phyloP scores from a whole-genome alignment of 2,113 vertebrate genomes.

The Perca fluviatilis region DNA sequence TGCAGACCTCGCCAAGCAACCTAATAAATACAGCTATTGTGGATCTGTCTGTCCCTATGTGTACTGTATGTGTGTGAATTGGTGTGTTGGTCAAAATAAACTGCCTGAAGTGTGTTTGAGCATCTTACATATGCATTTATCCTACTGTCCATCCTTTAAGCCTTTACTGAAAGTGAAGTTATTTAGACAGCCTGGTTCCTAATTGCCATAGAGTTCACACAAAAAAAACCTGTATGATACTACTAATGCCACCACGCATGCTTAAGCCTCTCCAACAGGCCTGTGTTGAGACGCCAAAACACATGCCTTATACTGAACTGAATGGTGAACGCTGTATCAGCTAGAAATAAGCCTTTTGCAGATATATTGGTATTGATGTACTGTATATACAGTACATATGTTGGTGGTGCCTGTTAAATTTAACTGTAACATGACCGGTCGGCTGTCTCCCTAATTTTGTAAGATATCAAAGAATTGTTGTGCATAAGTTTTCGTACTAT shows the following conservation, averaged over 20 bases:
- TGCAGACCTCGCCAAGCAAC: background rate
- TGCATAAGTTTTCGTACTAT: too few species aligned
- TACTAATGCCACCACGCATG: background rate
- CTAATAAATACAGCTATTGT: constrained; percentile 13
- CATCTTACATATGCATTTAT: background rate
- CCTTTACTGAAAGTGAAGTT: background rate
- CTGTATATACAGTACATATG: too few species aligned
- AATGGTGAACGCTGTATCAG: background rate
- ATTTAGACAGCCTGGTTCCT: background rate
- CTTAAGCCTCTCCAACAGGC: background rate
- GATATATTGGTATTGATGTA: background rate
- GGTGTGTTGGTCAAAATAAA: background rate
- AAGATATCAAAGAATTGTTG: too few species aligned
- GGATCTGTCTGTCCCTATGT: background rate
- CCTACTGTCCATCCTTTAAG: background rate
- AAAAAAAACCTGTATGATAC: background rate
- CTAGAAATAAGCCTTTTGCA: background rate
- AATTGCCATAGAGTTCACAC: background rate
- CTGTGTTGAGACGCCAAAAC: background rate
- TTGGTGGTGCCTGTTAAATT: too few species aligned
- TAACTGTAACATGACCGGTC: too few species aligned
- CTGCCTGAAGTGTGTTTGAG: constrained; percentile 8
- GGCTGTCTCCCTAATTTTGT: too few species aligned
- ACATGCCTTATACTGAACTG: background rate
- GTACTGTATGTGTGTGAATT: background rate